Evolutionary conservation across 2,888 invertebrate genomes (phyloP), one percentile per base, ranked within the genome.

Genomic region (Caenorhabditis virilis): DNA sequence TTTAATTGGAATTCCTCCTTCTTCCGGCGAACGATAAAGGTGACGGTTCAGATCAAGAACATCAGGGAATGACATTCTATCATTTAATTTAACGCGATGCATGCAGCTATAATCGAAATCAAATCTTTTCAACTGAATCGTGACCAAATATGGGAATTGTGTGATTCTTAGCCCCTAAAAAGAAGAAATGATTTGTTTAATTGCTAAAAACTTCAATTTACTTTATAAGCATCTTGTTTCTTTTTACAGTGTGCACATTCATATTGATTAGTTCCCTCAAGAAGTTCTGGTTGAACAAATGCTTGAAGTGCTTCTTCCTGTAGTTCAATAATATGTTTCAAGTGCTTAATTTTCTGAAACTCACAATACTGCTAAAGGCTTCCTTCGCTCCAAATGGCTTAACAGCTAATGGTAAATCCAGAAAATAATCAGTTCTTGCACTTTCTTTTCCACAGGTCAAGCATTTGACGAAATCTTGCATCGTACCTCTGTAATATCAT

Each of bases 401-500:
- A 22, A 93, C 90, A 5, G 92, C 91, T 63, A 93, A 85, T 4
- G 92, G 91, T 61, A 93, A 90, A 85, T 92, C 92, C 47, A 91
- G 87, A 83, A 91, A 92, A 18, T 90, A 89, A 83, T 92, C 92
- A 77, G 89, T 89, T 55, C 91, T 87, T 15, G 89, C 89, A 84
- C 91, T 91, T 83, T 91, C 91, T 42, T 89, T 89, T 35, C 89
- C 88, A 85, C 93, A 93, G 83, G 85, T 80, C 65, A 91, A 85
- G 84, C 93, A 93, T 84, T 91, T 91, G 11, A 93, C 91, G 82
- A 92, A 92, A 85, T 93, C 92, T 75, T 90, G 89, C 89, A 92
- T 89, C 84, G 89, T 89, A 39, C 86, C 78, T 84, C 80, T 85
- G 84, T 47, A 72, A 58, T 47, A 18, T 2, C 6, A 30, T 30